Base-by-base conservation (phyloP, 2,113 vertebrate genomes). In the Hymenochirus boettgeri region DNA sequence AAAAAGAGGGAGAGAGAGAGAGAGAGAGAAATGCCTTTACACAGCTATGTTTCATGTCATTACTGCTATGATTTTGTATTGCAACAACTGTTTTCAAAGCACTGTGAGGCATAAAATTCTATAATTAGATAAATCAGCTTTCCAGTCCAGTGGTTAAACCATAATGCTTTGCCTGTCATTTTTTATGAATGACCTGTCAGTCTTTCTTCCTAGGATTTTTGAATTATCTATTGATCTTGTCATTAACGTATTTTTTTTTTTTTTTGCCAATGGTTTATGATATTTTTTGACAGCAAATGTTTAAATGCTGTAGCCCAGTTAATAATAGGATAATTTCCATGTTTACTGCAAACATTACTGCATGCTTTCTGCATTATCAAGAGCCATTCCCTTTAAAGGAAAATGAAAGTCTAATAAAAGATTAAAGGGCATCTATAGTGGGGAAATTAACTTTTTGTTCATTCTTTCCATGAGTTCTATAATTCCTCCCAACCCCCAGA, bases 151-250 rank as follows among this genome's bases (percentile, higher is more conserved):
- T 48, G 46, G 46, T 48, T 48, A 2, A 48, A 19, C 10, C 46
- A 48, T 48, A 48, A 48, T 9, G 8, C 19, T 23, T 9, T 48
- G 46, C 22, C 21, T 48, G 46, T 23, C 46, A 48, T 22, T 22
- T 48, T 48, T 21, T 48, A 48, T 48, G 46, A 48, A 48, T 48
- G 18, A 23, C 18, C 46, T 48, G 46, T 48, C 46, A 48, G 46
- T 48, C 21, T 48, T 21, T 23, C 46, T 48, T 18, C 46, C 46
- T 48, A 48, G 9, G 21, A 48, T 12, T 48, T 19, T 48, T 48
- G 46, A 21, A 48, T 48, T 48, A 48, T 23, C 46, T 48, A 48
- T 48, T 48, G 46, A 48, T 48, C 46, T 48, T 48, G 46, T 48
- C 46, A 48, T 48, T 48, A 48, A 48, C 21, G 22, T 48, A 22